These are phyloP conservation scores for Myxocyprinus asiaticus DNA, from an alignment of 2,113 vertebrate genomes.

Conservation along the genomic window DNA sequence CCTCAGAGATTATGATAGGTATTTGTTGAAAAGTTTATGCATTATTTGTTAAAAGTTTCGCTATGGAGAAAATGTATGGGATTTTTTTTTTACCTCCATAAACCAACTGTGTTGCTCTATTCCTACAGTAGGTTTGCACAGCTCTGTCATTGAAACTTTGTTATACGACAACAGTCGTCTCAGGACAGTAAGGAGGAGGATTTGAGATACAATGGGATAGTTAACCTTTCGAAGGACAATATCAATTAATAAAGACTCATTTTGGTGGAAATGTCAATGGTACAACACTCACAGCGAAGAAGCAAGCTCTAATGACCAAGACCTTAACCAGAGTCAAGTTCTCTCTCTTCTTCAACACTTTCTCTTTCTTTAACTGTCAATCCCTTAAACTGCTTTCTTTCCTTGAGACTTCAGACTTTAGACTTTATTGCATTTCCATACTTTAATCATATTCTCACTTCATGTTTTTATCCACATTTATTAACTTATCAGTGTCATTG, in stretches of 20 bases:
- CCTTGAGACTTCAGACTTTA: too few species aligned
- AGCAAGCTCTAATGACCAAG: constrained; percentile 32
- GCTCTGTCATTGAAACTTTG: constrained; percentile 8
- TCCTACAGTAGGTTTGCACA: background rate
- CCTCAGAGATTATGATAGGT: too few species aligned
- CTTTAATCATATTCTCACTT: too few species aligned
- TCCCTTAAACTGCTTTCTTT: constrained; percentile 9
- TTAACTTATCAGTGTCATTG: too few species aligned
- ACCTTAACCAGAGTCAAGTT: constrained; percentile 8
- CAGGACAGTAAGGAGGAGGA: background rate
- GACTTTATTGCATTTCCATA: too few species aligned
- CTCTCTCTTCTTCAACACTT: background rate
- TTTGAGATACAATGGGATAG: constrained; percentile 14
- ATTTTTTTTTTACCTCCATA: too few species aligned
- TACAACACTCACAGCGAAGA: constrained; percentile 15
- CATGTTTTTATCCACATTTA: too few species aligned
- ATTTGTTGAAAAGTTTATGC: too few species aligned
- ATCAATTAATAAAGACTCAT: constrained; percentile 27
- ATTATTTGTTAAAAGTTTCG: too few species aligned
- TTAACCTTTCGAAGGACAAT: constrained; percentile 12
- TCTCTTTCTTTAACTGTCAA: background rate
- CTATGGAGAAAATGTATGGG: too few species aligned
- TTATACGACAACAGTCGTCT: background rate
- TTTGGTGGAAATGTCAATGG: constrained; percentile 24
- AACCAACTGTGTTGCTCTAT: too few species aligned